phyloP scores from a whole-genome alignment of 2,797 vertebrate genomes.

The Artibeus jamaicensis region DNA sequence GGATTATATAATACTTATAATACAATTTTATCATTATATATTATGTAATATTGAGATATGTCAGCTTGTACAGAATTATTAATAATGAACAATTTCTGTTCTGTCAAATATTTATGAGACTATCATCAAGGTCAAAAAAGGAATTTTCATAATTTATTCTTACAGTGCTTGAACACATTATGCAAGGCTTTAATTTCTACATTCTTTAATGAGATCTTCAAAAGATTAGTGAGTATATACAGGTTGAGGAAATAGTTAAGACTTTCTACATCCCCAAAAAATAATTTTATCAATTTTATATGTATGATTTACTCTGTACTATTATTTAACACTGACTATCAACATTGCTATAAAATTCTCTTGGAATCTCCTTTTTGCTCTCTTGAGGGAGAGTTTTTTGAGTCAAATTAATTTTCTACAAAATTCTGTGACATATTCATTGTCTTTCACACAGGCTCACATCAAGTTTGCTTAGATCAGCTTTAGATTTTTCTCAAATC shows the following conservation, averaged over 20 bases:
- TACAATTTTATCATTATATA: not conserved
- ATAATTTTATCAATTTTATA: not conserved
- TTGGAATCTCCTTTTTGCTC: not conserved
- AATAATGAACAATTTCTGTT: constrained; percentile 7
- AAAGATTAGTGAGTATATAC: not conserved
- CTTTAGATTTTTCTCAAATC: not conserved
- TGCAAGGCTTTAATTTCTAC: not conserved
- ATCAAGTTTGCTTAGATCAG: not conserved
- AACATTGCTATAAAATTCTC: not conserved
- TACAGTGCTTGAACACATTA: not conserved
- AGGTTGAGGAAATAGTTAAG: not conserved
- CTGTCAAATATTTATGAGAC: constrained; percentile 10
- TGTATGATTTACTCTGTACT: not conserved
- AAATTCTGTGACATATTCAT: constrained; percentile 3
- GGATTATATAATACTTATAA: not conserved
- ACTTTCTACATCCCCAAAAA: not conserved
- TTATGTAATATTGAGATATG: not conserved
- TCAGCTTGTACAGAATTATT: not conserved
- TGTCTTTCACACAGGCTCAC: not conserved
- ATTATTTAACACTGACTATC: constrained; percentile 22
- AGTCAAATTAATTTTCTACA: constrained; percentile 49
- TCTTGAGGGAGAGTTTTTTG: not conserved
- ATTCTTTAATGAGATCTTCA: not conserved
- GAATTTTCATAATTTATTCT: not conserved
- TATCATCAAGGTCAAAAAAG: not conserved